Evolutionary conservation across 2,888 invertebrate genomes (phyloP).

Genomic region (Diadegma fenestrale): DNA sequence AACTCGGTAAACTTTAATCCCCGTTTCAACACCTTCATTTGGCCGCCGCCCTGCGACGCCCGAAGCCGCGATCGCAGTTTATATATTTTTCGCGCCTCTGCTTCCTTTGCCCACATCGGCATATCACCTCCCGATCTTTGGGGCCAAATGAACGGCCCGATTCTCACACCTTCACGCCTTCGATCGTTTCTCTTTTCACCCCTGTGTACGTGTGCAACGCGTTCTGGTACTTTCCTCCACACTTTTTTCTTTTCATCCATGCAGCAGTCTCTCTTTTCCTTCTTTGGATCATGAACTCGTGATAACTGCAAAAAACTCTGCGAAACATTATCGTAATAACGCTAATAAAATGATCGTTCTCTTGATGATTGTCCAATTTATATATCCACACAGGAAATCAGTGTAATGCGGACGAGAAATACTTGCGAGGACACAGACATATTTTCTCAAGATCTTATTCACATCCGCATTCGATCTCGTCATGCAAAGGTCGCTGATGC

Average conservation of each 20-base stretch:
- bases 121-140: conserved; percentile 63
- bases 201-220: not conserved
- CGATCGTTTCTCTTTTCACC: conserved; percentile 52
- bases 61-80: conserved; percentile 50
- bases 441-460: not conserved
- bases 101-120: conserved; percentile 49
- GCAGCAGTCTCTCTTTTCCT: not conserved
- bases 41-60: conserved; percentile 49
- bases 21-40: conserved; percentile 73
- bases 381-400: not conserved
- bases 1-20: conserved; percentile 70
- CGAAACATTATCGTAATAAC: conserved; percentile 27
- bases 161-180: conserved; percentile 64
- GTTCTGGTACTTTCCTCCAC: conserved; percentile 29
- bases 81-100: conserved; percentile 41
- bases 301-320: conserved; percentile 34
- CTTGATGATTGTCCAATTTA: conserved; percentile 19
- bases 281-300: conserved; percentile 41
- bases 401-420: not conserved
- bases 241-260: conserved; percentile 24
- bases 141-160: conserved; percentile 40
- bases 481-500: no score
- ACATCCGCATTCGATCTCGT: no score
- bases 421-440: not conserved
- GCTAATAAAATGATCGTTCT: conserved; percentile 17